These are phyloP conservation scores for Branchellion lobata DNA, from an alignment of 2,888 invertebrate genomes.

Conservation along the genomic window DNA sequence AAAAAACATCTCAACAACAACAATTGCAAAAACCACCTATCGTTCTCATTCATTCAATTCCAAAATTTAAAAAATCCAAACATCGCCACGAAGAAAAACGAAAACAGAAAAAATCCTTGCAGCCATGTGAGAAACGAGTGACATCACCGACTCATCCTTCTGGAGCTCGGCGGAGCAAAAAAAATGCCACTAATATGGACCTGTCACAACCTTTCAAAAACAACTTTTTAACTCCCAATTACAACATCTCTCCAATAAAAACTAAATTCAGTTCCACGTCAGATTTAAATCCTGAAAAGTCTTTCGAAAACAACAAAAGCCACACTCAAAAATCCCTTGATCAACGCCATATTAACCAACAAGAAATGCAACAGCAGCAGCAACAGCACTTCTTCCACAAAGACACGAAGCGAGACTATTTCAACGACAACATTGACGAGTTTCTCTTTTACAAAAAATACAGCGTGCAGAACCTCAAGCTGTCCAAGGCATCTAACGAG, in stretches of 20 bases:
- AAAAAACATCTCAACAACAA: too few species aligned
- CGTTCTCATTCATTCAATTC: slow-evolving; percentile 1
- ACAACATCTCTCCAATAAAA: not conserved
- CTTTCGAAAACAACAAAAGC: not conserved
- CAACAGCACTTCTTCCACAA: not conserved
- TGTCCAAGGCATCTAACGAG: not conserved
- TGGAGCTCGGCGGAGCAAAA: not conserved
- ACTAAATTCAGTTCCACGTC: not conserved
- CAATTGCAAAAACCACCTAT: not conserved
- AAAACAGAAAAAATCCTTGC: not conserved
- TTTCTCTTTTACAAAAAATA: not conserved
- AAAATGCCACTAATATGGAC: not conserved
- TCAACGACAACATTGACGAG: slow-evolving; percentile 9
- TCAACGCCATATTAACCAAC: not conserved
- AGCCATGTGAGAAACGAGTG: not conserved
- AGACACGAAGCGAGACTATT: not conserved
- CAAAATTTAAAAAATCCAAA: not conserved
- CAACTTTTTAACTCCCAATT: not conserved
- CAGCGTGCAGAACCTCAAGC: not conserved
- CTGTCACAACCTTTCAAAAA: not conserved
- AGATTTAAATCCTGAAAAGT: not conserved
- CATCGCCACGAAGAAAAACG: not conserved
- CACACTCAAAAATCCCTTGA: not conserved
- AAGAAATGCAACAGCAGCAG: not conserved
- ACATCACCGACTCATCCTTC: not conserved